Evolutionary conservation across 2,797 vertebrate species (phyloP), one percentile per base, ranked within the genome.

Genomic region (Gallinago solitaria): DNA sequence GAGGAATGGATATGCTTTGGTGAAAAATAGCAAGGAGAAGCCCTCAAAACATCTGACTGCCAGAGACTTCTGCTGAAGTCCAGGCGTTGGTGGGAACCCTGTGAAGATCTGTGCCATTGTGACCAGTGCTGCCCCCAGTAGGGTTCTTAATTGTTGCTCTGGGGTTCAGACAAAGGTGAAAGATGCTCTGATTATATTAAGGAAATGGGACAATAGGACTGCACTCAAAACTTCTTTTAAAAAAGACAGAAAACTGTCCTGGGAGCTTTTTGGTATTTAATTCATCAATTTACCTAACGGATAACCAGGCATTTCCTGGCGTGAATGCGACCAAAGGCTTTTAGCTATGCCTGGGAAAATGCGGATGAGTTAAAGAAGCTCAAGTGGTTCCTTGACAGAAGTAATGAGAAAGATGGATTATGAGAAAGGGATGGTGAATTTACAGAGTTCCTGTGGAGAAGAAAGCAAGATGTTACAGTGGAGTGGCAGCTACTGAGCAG

Each of bases 271-370:
- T 89, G 48, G 74, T 61, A 56, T 78, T 79, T 45, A 80, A 43
- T 92, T 50, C 5, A 67, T 89, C 82, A 50, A 54, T 90, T 97
- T 93, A 71, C 77, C 65, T 75, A 76, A 45, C 14, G 81, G 79
- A 92, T 89, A 89, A 78, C 83, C 80, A 92, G 87, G 75, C 82
- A 92, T 85, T 97, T 97, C 90, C 95, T 95, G 77, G 10, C 6
- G 1, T 35, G 60, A 74, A n/a, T 9, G 59, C 39, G 65, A 83
- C 28, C 33, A 24, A 67, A 85, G 67, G 54, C 88, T 96, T 87
- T 87, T 19, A 90, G 73, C 87, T 71, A n/a, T 65, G 75, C 78
- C 89, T 86, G 90, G 90, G 86, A 94, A 96, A 95, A 77, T 32
- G 39, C 60, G 59, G 39, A 12, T 65, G 68, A 91, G 67, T 63